A percentile compares a stretch with the other conserved stretches of the same genome.
These are phyloP conservation scores for Coregonus clupeaformis DNA, from an alignment of 2,113 vertebrate genomes.

Conservation along the genomic window DNA sequence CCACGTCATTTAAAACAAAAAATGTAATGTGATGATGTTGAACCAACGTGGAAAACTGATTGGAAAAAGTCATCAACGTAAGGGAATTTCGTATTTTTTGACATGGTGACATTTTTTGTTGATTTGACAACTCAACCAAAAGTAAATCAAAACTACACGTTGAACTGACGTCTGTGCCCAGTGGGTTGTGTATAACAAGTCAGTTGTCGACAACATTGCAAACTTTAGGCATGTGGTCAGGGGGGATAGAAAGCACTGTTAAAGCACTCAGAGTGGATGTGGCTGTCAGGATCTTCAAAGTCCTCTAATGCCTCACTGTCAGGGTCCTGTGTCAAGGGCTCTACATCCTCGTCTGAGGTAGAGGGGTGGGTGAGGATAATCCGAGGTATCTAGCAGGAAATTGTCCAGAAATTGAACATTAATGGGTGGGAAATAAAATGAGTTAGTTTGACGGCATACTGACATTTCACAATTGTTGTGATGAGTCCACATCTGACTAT, in stretches of 20 bases:
- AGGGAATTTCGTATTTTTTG: too few relatives aligned
- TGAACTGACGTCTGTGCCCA: background rate
- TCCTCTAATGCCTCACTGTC: conserved; percentile 59
- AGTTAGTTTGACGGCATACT: background rate
- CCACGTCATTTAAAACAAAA: too few relatives aligned
- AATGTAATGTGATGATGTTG: too few relatives aligned
- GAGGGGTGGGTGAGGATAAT: conserved; percentile 85
- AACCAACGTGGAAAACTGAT: too few relatives aligned
- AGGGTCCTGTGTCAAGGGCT: conserved; percentile 68
- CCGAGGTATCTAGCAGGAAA: conserved; percentile 75
- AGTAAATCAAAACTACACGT: too few relatives aligned
- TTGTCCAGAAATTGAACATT: conserved; percentile 16
- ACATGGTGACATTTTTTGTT: too few relatives aligned
- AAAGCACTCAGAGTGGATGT: conserved; percentile 54
- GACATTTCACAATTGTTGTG: background rate
- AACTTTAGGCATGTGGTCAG: conserved; percentile 37
- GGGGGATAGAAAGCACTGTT: conserved; percentile 72
- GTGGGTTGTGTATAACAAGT: background rate
- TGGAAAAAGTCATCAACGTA: too few relatives aligned
- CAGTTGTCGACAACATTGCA: background rate
- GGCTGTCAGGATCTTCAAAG: conserved; percentile 36
- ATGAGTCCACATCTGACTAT: too few relatives aligned
- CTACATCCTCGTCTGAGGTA: conserved; percentile 81
- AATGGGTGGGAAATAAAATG: conserved; percentile 14
- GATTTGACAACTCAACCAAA: too few relatives aligned